These are phyloP conservation scores for Drosophila lacertosa DNA, from an alignment of 1,140 invertebrate species.

Conservation along the genomic window DNA sequence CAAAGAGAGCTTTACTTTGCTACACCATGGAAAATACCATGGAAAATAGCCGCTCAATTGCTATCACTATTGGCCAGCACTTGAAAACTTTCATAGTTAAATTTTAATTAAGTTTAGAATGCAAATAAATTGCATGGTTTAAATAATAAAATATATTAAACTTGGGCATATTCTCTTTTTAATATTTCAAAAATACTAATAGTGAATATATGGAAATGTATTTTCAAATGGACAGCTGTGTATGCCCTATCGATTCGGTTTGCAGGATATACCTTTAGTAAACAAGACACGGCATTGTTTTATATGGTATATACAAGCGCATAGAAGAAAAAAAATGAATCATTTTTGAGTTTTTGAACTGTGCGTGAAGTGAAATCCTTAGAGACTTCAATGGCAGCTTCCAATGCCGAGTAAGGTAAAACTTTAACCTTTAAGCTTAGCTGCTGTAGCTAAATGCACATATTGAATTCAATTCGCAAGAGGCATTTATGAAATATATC, in stretches of 20 bases:
- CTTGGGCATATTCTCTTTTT: not conserved
- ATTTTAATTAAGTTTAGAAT: too few species aligned
- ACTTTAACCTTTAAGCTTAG: not conserved
- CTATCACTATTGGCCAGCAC: too few species aligned
- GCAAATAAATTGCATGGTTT: not conserved
- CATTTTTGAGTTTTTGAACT: conserved; percentile 1
- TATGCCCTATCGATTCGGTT: not conserved
- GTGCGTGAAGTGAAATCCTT: conserved; percentile 7
- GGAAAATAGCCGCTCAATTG: too few species aligned
- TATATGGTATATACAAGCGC: not conserved
- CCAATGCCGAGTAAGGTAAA: not conserved
- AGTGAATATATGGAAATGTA: not conserved
- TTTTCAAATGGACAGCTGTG: not conserved
- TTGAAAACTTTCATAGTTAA: too few species aligned
- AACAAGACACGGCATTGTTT: not conserved
- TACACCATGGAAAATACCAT: too few species aligned
- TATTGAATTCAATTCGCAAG: not conserved
- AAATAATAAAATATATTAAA: not conserved
- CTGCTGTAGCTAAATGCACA: not conserved
- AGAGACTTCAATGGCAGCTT: not conserved
- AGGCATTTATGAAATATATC: not conserved
- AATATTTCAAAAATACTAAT: too few species aligned
- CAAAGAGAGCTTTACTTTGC: too few species aligned
- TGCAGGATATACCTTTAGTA: not conserved
- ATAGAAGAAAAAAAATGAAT: not conserved